Evolutionary conservation across 2,113 vertebrate genomes (phyloP).

Genomic region (Procavia capensis): DNA sequence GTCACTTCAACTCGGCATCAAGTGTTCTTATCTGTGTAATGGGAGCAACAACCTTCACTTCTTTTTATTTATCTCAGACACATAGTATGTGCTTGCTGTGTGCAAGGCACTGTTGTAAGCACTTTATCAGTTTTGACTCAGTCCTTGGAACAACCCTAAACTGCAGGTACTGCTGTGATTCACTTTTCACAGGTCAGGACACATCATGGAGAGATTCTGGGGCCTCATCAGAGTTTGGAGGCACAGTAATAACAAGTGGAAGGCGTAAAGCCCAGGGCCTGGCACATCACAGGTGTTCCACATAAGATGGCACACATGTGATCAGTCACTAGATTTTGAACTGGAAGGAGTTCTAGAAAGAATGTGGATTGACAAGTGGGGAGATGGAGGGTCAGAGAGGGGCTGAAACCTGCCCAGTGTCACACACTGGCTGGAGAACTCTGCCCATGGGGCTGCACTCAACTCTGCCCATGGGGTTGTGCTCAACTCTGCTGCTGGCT

Average conservation of each 20-base stretch:
- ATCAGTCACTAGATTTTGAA: background rate
- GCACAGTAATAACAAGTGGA: background rate
- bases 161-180: fast-evolving
- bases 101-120: background rate
- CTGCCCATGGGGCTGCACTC: fast-evolving
- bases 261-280: background rate
- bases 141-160: background rate
- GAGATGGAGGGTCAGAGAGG: background rate
- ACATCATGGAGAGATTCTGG: no score
- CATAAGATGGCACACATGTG: background rate
- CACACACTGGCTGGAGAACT: background rate
- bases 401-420: background rate
- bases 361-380: background rate
- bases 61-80: background rate
- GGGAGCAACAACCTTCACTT: background rate
- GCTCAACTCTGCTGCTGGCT: background rate
- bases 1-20: background rate
- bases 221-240: background rate
- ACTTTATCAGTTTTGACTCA: background rate
- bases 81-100: background rate
- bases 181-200: background rate
- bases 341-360: background rate
- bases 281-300: background rate
- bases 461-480: fast-evolving
- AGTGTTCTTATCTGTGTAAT: background rate